Conservation (phyloP, 1,140 invertebrate genomes). For the Apocrypta bakeri region DNA sequence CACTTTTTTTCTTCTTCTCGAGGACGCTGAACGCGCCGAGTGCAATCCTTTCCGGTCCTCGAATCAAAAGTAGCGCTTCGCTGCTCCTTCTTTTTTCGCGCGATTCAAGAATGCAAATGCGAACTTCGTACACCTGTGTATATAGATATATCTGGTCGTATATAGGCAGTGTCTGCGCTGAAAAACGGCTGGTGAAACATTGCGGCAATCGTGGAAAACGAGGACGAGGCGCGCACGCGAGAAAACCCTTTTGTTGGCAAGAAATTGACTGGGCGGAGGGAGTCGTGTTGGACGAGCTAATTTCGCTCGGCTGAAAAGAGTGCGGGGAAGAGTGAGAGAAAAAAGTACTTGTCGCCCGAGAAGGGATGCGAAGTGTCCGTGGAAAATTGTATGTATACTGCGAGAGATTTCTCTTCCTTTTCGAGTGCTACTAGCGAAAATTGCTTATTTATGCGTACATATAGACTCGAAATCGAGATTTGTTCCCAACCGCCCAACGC, state of each 20-base stretch:
- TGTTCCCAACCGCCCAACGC: too few relatives aligned
- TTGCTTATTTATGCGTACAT: too few relatives aligned
- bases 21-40: not conserved
- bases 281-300: constrained; percentile 1
- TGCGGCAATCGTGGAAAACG: not conserved
- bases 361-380: too few relatives aligned
- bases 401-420: too few relatives aligned
- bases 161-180: too few relatives aligned
- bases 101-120: not conserved
- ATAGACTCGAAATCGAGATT: too few relatives aligned
- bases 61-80: constrained; percentile 18
- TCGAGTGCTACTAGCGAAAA: too few relatives aligned
- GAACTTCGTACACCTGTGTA: too few relatives aligned
- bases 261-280: not conserved
- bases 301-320: not conserved
- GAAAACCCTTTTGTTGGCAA: constrained; percentile 1
- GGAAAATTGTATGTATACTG: too few relatives aligned
- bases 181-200: not conserved
- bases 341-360: not conserved
- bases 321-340: not conserved
- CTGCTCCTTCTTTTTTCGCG: not conserved
- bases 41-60: constrained; percentile 22
- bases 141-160: too few relatives aligned
- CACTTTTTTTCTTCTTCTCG: constrained; percentile 7
- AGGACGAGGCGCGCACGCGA: not conserved